These are phyloP conservation scores for Falco biarmicus DNA, from an alignment of 2,797 vertebrate species.

Conservation along the genomic window DNA sequence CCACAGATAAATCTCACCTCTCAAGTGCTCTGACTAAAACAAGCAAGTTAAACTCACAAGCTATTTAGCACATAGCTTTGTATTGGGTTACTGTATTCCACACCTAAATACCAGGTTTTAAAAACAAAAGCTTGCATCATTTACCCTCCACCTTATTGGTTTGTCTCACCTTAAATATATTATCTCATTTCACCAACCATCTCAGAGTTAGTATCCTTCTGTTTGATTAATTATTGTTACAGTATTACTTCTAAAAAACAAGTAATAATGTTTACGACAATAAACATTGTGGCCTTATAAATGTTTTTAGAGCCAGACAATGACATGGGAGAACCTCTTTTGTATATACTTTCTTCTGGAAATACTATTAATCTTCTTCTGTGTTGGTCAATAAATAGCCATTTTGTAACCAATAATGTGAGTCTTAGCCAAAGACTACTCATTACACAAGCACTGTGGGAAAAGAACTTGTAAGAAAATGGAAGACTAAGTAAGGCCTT, in stretches of 20 bases:
- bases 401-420: background rate
- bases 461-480: slow-evolving; percentile 70
- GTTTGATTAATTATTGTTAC: background rate
- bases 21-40: background rate
- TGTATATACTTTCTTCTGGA: background rate
- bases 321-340: background rate
- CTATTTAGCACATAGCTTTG: background rate
- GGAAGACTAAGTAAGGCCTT: slow-evolving; percentile 85
- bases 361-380: background rate
- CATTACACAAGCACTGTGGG: background rate
- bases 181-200: background rate
- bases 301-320: background rate
- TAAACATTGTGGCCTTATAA: background rate
- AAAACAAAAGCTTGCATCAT: background rate
- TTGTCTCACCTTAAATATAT: background rate
- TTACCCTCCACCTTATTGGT: rapidly evolving
- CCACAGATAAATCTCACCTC: background rate
- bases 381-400: background rate
- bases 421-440: background rate
- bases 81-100: background rate
- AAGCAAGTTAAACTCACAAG: background rate
- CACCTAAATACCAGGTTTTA: background rate
- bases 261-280: background rate
- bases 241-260: background rate
- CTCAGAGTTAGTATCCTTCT: background rate